A percentile compares a stretch with the other conserved stretches of the same genome.
Conservation (phyloP, 2,888 invertebrate species). For the Andrena fulva region DNA sequence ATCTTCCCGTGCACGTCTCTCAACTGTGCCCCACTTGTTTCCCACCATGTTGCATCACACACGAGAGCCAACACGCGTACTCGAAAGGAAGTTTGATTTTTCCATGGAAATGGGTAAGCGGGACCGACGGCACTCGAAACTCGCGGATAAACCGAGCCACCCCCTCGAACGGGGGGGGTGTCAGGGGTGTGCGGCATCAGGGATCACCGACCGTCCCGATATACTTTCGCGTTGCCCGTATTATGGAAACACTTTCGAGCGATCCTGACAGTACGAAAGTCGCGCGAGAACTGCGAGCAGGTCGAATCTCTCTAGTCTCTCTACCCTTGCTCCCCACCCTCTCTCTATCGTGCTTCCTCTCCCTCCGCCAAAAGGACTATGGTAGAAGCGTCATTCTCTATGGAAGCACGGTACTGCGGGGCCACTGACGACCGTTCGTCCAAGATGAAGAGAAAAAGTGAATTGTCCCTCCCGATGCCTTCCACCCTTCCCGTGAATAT, state of each 20-base stretch:
- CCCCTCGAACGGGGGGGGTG: no score
- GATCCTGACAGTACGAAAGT: constrained; percentile 50
- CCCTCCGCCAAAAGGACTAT: not conserved
- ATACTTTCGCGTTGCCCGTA: not conserved
- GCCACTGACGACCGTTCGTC: not conserved
- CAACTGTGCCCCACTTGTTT: not conserved
- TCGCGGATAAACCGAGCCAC: not conserved
- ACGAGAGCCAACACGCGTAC: not conserved
- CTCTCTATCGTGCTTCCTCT: constrained; percentile 12
- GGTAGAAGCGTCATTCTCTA: not conserved
- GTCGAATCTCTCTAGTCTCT: constrained; percentile 60
- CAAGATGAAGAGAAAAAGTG: no score
- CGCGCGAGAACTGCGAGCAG: constrained; percentile 68
- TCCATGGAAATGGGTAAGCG: not conserved
- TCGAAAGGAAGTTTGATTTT: not conserved
- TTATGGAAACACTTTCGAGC: not conserved
- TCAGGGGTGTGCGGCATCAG: not conserved
- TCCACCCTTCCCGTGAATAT: no score
- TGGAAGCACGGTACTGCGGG: not conserved
- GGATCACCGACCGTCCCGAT: not conserved
- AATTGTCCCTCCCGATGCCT: no score
- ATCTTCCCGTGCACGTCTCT: no score
- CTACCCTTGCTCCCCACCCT: constrained; percentile 26
- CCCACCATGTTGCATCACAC: not conserved
- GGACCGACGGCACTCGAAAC: not conserved